Evolutionary conservation across 2,888 invertebrate species (phyloP), one percentile per base, ranked within the genome.

Genomic region (Poecilobothrus nobilitatus): DNA sequence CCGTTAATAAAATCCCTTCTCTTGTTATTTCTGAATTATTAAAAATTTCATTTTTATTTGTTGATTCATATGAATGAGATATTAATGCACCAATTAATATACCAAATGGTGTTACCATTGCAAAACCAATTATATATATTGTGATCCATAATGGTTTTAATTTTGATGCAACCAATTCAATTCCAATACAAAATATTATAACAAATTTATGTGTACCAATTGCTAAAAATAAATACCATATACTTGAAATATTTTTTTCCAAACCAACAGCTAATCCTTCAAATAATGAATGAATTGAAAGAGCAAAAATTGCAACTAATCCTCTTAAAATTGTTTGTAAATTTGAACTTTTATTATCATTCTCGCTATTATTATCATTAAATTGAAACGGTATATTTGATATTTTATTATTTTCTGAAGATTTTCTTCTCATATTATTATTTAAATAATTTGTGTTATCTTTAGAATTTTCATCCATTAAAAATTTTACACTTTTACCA

Each of bases 101-200:
- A 34, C 92, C 93, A 73, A 92, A 74, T 0, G 93, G 92, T 67
- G 91, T 92, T 0, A 93, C 91, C 7, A 91, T 81, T 10, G 92
- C 90, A 77, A 91, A 93, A 2, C 89, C 88, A 18, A 88, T 85
- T 41, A 92, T 86, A 79, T 92, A 92, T 9, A 88, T 79, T 9
- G 90, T 77, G 1, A 87, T 83, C 44, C 91, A 78, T 72, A 84
- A 80, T 8, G 84, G 84, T 73, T 86, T 87, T 0, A 91, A 90
- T 65, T 87, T 86, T 1, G 88, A 87, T 34, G 90, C 88, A 65
- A 92, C 87, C 65, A 94, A 81, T 78, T 94, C 93, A 62, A 94
- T 88, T 5, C 94, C 94, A 68, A 94, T 91, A 78, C 94, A 94
- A 79, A 94, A 94, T 0, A 93, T 92, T 71, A 94, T 89, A 27